Base-by-base conservation (phyloP, 2,797 vertebrate species). In the Protonibea diacanthus region DNA sequence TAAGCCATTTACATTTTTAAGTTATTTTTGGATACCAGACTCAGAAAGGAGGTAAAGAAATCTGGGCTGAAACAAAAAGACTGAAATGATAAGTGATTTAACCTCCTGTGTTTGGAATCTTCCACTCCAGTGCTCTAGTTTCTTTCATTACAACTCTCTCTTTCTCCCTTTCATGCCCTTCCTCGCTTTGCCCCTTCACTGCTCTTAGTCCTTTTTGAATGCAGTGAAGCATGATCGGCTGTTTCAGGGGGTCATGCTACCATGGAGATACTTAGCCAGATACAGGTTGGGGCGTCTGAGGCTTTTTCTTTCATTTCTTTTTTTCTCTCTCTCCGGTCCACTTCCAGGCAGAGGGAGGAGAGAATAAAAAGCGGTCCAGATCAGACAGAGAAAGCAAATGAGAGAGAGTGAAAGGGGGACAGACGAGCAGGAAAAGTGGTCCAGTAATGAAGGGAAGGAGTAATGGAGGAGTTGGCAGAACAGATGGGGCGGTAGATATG, bases 241-340 rank as follows among this genome's bases (percentile, higher is more conserved):
- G 82, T 91, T 94, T 89, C 69, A 76, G 82, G 82, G 87, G 90
- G 83, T 90, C 86, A 80, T 72, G 92, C 91, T 90, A 70, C 93
- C 92, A 92, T 93, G 91, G 92, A 70, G 88, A 92, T 89, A 88
- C 90, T 83, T 84, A 74, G 86, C 71, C 85, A 79, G 92, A 95
- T 92, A 92, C 90, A 93, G 86, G 80, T 82, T 83, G 74, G 82
- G 70, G 60, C 77, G 71, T 89, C 80, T 82, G 81, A 90, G 87
- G 87, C 76, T 74, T 89, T 90, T 90, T 89, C 86, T 93, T 93
- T 89, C 53, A 80, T 65, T 84, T 74, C 45, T 69, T 80, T 51
- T 65, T 60, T 38, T 42, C 17, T 77, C 27, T 82, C 51, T 62
- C 42, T 65, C 29, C 48, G 12, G 67, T 81, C 75, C 72, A 80